Evolutionary conservation across 1,140 invertebrate genomes (phyloP), one percentile per base, ranked within the genome.

Genomic region (Scaptomyza pallida): DNA sequence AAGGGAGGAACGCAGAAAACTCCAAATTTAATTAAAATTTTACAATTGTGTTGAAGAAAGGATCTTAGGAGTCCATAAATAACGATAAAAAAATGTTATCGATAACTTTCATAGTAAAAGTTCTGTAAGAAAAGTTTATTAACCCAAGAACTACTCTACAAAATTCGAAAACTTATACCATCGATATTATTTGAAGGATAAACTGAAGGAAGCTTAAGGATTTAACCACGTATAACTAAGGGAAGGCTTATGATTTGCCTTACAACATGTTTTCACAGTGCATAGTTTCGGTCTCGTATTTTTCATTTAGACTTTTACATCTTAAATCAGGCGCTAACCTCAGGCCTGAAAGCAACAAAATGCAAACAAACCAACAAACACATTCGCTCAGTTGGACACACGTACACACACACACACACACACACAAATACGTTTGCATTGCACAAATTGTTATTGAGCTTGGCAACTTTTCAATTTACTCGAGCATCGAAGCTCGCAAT

Each of bases 381-480:
- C 12, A 37, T n/a, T 21, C 23, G 19, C 26, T 30, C 26, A 30
- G 6, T 30, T 30, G 26, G 26, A 30, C 26, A 5, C 37, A 23
- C 43, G 10, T n/a, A 12, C 44, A 30, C 41, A 10, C 62, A 41
- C 59, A 44, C 35, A 51, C 47, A 13, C 23, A 26, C 23, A 23
- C 19, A 19, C n/a, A 19, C 17, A 37, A 15, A 21, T 16, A 52
- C 33, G 35, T 9, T 16, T 8, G 8, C 10, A 26, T 30, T 30
- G 26, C 12, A 48, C 9, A 47, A 52, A 47, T 33, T 50, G 52
- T 52, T 67, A 41, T 59, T 37, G 65, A 57, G 61, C 40, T 45
- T 72, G 68, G 65, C 56, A 55, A 65, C 45, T 78, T 85, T 81
- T 85, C 78, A 85, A 85, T 78, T 81, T 65, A 56, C 56, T 33